Evolutionary conservation across 2,113 vertebrate species (phyloP).

Genomic region (Salvelinus alpinus): DNA sequence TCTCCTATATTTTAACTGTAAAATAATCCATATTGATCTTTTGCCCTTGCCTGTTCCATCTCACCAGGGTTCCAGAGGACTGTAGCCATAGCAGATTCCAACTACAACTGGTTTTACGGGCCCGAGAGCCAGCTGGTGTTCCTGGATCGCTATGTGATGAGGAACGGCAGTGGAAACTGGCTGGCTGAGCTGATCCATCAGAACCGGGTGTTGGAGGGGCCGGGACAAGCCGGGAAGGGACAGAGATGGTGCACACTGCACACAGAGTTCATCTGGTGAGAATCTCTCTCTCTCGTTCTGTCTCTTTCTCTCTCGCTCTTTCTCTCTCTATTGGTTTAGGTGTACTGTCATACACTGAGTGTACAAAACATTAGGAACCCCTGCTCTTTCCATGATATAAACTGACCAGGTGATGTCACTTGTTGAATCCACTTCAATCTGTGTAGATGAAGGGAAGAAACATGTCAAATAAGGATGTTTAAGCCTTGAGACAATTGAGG

Average conservation of each 20-base stretch:
- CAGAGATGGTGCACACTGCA: slow-evolving; percentile 98
- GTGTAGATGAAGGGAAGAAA: no score
- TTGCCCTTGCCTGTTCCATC: neutral
- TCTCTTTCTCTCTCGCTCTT: no score
- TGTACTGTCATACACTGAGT: no score
- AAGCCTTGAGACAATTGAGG: no score
- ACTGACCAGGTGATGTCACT: no score
- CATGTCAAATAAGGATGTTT: no score
- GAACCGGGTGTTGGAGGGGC: slow-evolving; percentile 87
- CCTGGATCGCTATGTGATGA: slow-evolving; percentile 92
- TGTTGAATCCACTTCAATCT: no score
- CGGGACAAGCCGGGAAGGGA: slow-evolving; percentile 88
- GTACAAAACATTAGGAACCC: no score
- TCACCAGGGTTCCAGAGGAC: slow-evolving; percentile 91
- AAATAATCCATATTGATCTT: neutral
- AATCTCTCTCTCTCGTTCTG: neutral
- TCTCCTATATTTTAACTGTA: slow-evolving; percentile 14
- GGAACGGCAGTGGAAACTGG: slow-evolving; percentile 98
- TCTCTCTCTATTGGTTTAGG: no score
- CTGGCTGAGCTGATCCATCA: slow-evolving; percentile 88
- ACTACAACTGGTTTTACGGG: slow-evolving; percentile 99
- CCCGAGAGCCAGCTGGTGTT: slow-evolving; percentile 98
- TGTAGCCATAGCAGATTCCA: slow-evolving; percentile 96
- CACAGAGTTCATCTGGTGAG: slow-evolving; percentile 98
- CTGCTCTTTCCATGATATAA: no score